Evolutionary conservation across 2,113 vertebrate species (phyloP).

Genomic region (Acinonyx jubatus): DNA sequence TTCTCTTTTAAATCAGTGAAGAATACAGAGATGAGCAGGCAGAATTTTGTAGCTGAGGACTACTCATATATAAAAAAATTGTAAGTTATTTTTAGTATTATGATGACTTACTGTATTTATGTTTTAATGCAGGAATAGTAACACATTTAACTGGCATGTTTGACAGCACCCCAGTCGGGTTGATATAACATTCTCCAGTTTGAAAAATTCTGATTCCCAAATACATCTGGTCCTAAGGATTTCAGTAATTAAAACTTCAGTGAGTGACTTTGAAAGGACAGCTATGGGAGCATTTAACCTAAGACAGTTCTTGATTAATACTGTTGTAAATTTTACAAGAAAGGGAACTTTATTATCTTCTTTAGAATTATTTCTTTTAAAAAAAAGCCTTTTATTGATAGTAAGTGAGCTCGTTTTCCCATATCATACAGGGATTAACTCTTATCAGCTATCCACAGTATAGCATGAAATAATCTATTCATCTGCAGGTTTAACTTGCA

Average conservation of each 20-base stretch:
- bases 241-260: neutral
- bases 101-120: neutral
- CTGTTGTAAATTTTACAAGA: neutral
- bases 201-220: neutral
- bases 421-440: neutral
- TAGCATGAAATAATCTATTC: conserved; percentile 39
- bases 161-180: neutral
- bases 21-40: neutral
- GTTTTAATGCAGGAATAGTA: neutral
- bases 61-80: neutral
- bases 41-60: conserved; percentile 21
- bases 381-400: neutral
- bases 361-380: neutral
- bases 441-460: neutral
- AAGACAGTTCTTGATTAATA: neutral
- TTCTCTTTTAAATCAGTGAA: neutral
- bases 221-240: neutral
- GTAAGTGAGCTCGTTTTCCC: neutral
- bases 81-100: neutral
- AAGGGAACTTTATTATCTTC: neutral
- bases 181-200: neutral
- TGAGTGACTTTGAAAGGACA: conserved; percentile 1
- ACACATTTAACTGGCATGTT: neutral
- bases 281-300: neutral
- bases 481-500: conserved; percentile 93